phyloP scores from a whole-genome alignment of 2,888 invertebrate genomes.

The Pilophorus perplexus region DNA sequence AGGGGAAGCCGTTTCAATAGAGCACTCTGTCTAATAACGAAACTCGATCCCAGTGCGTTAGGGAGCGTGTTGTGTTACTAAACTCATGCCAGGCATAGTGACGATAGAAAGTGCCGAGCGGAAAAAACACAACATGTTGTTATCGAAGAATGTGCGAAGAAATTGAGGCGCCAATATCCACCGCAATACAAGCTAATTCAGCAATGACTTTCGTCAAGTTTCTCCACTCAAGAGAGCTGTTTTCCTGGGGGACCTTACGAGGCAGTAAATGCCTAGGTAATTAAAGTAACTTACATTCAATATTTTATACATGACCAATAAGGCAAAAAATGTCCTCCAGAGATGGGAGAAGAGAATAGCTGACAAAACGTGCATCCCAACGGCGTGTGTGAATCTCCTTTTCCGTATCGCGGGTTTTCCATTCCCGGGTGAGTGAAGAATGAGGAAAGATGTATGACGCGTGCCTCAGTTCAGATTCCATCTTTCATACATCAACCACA shows the following conservation, averaged over 20 bases:
- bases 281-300: too few species aligned
- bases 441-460: conserved; percentile 19
- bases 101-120: too few species aligned
- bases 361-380: not conserved
- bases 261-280: too few species aligned
- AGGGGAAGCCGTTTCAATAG: conserved; percentile 2
- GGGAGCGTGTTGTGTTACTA: not conserved
- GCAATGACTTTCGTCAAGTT: too few species aligned
- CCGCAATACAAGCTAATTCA: too few species aligned
- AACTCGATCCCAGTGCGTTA: not conserved
- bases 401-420: not conserved
- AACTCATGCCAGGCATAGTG: too few species aligned
- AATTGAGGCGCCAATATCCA: too few species aligned
- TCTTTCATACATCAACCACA: conserved; percentile 19
- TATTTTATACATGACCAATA: not conserved
- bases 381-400: not conserved
- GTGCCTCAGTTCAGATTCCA: conserved; percentile 14
- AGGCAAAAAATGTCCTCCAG: not conserved
- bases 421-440: conserved; percentile 3
- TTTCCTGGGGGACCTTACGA: too few species aligned
- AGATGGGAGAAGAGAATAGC: not conserved
- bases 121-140: too few species aligned
- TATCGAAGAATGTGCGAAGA: too few species aligned
- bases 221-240: not conserved
- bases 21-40: conserved; percentile 16